Conservation (phyloP, 2,797 vertebrate species). For the Dallia pectoralis region DNA sequence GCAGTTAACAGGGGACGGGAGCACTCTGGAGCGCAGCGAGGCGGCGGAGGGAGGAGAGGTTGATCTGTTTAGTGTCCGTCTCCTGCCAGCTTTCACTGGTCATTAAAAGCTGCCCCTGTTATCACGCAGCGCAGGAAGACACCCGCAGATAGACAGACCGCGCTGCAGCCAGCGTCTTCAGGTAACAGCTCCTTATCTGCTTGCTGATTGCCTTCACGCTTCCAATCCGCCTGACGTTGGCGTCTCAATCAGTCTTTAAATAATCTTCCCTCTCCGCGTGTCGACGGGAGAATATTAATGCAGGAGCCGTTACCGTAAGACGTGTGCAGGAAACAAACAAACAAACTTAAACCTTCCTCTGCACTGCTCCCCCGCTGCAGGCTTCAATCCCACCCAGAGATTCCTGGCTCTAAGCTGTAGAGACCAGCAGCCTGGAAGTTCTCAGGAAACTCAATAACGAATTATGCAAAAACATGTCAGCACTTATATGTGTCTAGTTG, state of each 20-base stretch:
- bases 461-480: too few relatives aligned
- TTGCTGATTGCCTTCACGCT: constrained; percentile 77
- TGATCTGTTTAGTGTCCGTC: constrained; percentile 78
- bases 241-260: constrained; percentile 84
- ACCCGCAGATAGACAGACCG: background rate
- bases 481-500: too few relatives aligned
- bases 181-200: constrained; percentile 71
- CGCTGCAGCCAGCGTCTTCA: background rate
- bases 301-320: constrained; percentile 54
- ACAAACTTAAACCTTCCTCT: constrained; percentile 51
- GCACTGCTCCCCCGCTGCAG: constrained; percentile 38
- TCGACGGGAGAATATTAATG: constrained; percentile 72
- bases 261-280: constrained; percentile 65
- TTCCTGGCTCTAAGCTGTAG: background rate
- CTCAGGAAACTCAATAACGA: background rate
- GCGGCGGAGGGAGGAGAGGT: constrained; percentile 64
- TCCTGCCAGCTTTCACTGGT: constrained; percentile 79
- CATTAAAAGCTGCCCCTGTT: constrained; percentile 78
- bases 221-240: constrained; percentile 78
- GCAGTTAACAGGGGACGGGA: constrained; percentile 52
- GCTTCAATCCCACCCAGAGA: background rate
- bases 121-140: constrained; percentile 57
- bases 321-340: constrained; percentile 69
- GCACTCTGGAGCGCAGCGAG: background rate
- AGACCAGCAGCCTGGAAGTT: background rate